Evolutionary conservation across 2,888 invertebrate genomes (phyloP), one percentile per base, ranked within the genome.

Genomic region (Clostera curtula): DNA sequence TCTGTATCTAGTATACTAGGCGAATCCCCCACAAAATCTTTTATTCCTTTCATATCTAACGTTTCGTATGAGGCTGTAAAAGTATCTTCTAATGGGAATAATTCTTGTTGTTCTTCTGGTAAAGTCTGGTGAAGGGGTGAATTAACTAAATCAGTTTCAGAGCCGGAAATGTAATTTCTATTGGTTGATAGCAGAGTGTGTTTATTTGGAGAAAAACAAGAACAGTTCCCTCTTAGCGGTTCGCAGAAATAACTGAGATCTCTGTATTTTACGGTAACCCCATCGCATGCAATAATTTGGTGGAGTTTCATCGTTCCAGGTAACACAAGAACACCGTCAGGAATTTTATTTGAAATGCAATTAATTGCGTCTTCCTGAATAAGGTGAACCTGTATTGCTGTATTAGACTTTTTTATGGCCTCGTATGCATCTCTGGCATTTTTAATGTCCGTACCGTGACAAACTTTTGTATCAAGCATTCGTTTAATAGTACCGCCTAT

Each of bases 401-500:
- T 29, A 2, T 24, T 12, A 16, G 24, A 18, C 4, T 29, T 7
- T 3, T 9, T 24, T 3, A 29, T n/a, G 14, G 24, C 16, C 6
- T 21, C 18, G 8, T 29, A 29, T n/a, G 33, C 29, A 18, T 29
- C 21, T 10, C 25, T 17, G 17, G 46, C 42, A 39, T 37, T 34
- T 11, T 27, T 25, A n/a, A 40, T 34, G 36, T 51, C 40, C 5
- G 23, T 29, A 1, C 47, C 45, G 36, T 41, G 35, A n/a, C 27
- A 25, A 10, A 47, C 45, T 30, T 34, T 28, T 20, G 19, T 34
- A 17, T 52, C 49, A 8, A 51, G 29, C 10, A 27, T 22, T 19
- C 52, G 30, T 36, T 51, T 51, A n/a, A 45, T 29, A 11, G 40
- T 9, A 14, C 49, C 44, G 3, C 44, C 49, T 16, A 51, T 43